Conservation (phyloP, 2,113 vertebrate genomes). For the Passer montanus region DNA sequence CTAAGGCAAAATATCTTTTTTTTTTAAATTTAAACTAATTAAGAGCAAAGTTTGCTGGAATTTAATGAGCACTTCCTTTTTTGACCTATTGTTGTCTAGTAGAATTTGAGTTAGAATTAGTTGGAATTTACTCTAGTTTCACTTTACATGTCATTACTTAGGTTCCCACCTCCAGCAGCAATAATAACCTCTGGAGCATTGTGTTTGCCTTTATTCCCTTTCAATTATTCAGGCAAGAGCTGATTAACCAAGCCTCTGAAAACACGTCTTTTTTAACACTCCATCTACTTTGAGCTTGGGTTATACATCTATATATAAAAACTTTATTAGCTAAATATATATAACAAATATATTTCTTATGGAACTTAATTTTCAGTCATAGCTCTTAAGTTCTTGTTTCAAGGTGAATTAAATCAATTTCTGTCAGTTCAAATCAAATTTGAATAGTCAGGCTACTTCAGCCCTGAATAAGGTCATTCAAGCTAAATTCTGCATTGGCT, state of each 20-base stretch:
- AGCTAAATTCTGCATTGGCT: not conserved
- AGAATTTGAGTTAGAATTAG: not conserved
- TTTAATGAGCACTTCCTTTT: constrained; percentile 13
- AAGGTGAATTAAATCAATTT: not conserved
- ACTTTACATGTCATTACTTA: not conserved
- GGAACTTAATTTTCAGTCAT: not conserved
- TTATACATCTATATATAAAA: not conserved
- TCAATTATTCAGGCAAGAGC: not conserved
- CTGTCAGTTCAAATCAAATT: not conserved
- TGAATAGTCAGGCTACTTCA: not conserved
- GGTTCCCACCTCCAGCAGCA: not conserved
- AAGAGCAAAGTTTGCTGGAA: not conserved
- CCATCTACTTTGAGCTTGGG: not conserved
- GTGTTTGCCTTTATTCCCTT: not conserved
- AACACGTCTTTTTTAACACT: not conserved
- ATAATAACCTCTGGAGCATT: not conserved
- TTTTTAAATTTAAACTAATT: not conserved
- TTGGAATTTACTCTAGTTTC: not conserved
- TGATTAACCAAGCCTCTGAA: not conserved
- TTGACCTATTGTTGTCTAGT: not conserved
- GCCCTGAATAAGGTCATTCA: not conserved
- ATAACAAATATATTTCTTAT: not conserved
- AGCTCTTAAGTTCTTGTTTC: not conserved
- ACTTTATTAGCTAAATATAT: not conserved
- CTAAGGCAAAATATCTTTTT: not conserved